These are phyloP conservation scores for Solenodon paradoxus DNA, from an alignment of 2,113 vertebrate species.

Conservation along the genomic window DNA sequence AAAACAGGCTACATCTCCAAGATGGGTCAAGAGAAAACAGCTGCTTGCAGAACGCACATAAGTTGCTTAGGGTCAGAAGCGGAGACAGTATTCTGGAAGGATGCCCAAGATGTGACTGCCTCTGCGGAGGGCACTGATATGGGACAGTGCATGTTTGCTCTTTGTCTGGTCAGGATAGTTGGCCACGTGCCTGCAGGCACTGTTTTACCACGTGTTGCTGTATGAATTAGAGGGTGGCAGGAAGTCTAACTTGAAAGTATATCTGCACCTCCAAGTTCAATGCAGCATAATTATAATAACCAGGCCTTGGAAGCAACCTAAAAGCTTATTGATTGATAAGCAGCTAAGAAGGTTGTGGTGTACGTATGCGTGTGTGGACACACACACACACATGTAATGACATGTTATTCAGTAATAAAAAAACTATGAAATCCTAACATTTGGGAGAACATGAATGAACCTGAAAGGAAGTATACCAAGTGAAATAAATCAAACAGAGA, in stretches of 20 bases:
- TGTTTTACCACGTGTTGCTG: background rate
- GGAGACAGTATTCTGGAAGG: background rate
- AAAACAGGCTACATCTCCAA: background rate
- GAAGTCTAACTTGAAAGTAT: background rate
- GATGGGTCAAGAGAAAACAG: background rate
- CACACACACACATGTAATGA: background rate
- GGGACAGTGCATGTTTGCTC: background rate
- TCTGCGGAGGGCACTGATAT: fast-evolving
- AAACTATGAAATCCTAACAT: background rate
- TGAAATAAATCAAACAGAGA: too few species aligned
- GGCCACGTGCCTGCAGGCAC: fast-evolving
- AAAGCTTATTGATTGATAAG: background rate
- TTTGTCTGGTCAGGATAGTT: background rate
- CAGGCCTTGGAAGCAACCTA: background rate
- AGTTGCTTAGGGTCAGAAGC: background rate
- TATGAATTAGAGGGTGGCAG: background rate
- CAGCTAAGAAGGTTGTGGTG: background rate
- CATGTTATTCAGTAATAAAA: background rate
- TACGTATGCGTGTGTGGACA: background rate
- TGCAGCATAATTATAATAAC: background rate
- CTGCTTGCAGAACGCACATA: background rate
- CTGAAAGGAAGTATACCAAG: background rate
- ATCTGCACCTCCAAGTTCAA: background rate
- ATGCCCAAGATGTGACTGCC: background rate
- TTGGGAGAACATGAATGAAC: background rate